phyloP scores from a whole-genome alignment of 2,113 vertebrate genomes.

The Panthera uncia region DNA sequence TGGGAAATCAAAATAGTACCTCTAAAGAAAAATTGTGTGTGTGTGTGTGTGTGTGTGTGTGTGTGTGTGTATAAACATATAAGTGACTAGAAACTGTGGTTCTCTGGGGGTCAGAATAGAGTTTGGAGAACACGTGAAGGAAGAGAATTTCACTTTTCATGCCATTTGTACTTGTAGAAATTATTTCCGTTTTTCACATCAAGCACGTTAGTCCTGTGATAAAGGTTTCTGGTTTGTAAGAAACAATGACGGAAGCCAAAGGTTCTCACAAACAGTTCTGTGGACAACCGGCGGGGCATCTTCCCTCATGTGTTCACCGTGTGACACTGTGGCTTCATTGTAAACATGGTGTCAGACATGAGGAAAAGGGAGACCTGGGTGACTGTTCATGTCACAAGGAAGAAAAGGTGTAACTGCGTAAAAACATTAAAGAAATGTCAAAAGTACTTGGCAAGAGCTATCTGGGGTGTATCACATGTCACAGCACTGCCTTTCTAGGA shows the following conservation, averaged over 20 bases:
- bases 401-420: background rate
- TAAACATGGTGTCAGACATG: background rate
- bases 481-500: background rate
- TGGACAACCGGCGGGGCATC: fast-evolving
- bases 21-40: background rate
- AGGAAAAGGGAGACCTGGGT: background rate
- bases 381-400: background rate
- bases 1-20: background rate
- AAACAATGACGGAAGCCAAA: background rate
- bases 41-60: fast-evolving
- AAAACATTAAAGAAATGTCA: background rate
- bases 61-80: background rate
- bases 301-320: fast-evolving
- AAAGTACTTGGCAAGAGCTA: background rate
- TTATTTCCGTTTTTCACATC: background rate
- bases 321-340: fast-evolving
- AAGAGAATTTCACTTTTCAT: background rate
- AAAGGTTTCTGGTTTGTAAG: background rate
- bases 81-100: background rate
- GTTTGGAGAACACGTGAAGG: background rate
- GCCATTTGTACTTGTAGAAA: background rate
- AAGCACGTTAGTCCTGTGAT: background rate
- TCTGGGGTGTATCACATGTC: background rate
- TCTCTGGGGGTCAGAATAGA: background rate
- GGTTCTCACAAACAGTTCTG: background rate